phyloP scores from a whole-genome alignment of 2,888 invertebrate genomes.

The Drosophila stalkeri region DNA sequence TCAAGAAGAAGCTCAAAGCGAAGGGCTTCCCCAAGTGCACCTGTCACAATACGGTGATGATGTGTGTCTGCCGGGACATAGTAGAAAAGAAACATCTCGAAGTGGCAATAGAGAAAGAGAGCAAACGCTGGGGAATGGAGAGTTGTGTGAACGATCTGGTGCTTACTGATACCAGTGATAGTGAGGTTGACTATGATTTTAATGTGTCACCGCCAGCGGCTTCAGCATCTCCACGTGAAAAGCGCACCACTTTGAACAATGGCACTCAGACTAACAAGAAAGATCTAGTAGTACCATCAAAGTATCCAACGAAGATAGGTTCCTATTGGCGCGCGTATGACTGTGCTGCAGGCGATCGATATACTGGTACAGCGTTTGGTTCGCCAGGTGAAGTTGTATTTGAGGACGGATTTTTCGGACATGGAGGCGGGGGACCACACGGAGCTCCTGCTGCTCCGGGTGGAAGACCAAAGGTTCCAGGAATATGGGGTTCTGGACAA shows the following conservation, averaged over 20 bases:
- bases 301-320: conserved; percentile 60
- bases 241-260: conserved; percentile 86
- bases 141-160: conserved; percentile 72
- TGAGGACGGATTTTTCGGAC: conserved; percentile 64
- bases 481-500: conserved; percentile 19
- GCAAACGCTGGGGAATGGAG: conserved; percentile 60
- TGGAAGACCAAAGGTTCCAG: conserved; percentile 9
- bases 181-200: conserved; percentile 89
- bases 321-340: conserved; percentile 73
- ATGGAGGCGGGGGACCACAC: conserved; percentile 59
- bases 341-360: conserved; percentile 73
- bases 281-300: conserved; percentile 83
- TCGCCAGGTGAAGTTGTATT: conserved; percentile 40
- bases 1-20: conserved; percentile 86
- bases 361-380: conserved; percentile 60
- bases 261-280: conserved; percentile 87
- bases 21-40: conserved; percentile 87
- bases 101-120: conserved; percentile 86
- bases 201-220: conserved; percentile 90
- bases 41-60: conserved; percentile 86
- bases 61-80: conserved; percentile 78
- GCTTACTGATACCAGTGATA: conserved; percentile 83
- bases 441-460: conserved; percentile 19
- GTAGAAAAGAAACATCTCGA: conserved; percentile 85
- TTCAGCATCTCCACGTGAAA: conserved; percentile 86